Evolutionary conservation across 2,888 invertebrate genomes (phyloP), one percentile per base, ranked within the genome.

Genomic region (Merodon equestris): DNA sequence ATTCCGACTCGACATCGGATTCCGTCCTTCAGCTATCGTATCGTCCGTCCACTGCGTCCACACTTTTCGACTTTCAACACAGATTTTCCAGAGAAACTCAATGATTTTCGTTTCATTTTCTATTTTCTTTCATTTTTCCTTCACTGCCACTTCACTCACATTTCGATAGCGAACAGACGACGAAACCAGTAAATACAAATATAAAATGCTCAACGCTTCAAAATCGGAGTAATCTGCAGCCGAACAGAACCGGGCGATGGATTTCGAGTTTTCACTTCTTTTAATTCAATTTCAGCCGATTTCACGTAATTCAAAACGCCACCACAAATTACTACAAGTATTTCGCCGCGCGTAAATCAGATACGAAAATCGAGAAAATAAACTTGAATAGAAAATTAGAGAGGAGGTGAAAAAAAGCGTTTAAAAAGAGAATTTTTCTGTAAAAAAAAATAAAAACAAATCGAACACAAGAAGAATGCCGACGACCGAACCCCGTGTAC

Each of bases 381-480:
- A 15, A 57, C 27, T 27, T 27, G 3, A 7, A 27, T 27, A 27
- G 27, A 7, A 27, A 27, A 27, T 27, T 27, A 27, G 27, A 27
- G 7, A 50, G 19, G 54, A 38, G 47, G 27, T 2, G 27, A 2
- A 4, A 7, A 27, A 27, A 7, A 27, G 27, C 2, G 27, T 3
- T 3, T 40, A 40, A 40, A 5, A 7, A 7, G n/a, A 10, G 40
- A 5, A n/a, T 40, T 40, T 40, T n/a, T 40, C 2, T n/a, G 51
- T 51, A 64, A 14, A 67, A 47, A 54, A 64, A 70, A 48, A 68
- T 70, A 70, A 61, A 61, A 67, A 48, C 44, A 63, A 68, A 79
- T 79, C 61, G 53, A 79, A 79, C 68, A 42, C 79, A 84, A 84
- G 81, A 81, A 82, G 81, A 82, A 82, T 83, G 81, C 82, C 77